Evolutionary conservation across 2,888 invertebrate genomes (phyloP).

Genomic region (Pollenia angustigena): DNA sequence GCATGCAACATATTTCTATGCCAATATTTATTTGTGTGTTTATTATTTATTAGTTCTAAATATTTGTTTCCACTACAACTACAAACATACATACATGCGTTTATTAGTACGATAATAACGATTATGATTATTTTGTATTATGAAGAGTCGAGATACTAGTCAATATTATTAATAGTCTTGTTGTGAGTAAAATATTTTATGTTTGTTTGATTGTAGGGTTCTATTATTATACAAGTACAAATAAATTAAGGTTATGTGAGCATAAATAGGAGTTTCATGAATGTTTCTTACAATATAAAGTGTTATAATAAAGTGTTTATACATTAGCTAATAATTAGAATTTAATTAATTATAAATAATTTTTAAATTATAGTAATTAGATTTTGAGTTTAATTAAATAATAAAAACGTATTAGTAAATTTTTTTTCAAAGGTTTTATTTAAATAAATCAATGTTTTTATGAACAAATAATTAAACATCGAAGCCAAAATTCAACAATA

Average conservation of each 20-base stretch:
- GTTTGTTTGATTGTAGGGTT: conserved; percentile 24
- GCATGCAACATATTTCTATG: not conserved
- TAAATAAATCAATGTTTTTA: too few species aligned
- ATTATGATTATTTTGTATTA: conserved; percentile 12
- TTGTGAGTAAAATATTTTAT: conserved; percentile 13
- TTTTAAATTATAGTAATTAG: not conserved
- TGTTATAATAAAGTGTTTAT: conserved; percentile 12
- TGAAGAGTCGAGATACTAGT: not conserved
- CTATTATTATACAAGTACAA: not conserved
- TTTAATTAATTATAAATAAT: conserved; percentile 12
- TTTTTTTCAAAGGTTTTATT: too few species aligned
- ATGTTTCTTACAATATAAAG: not conserved
- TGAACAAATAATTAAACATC: too few species aligned
- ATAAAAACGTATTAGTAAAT: too few species aligned
- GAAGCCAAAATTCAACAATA: too few species aligned
- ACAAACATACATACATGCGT: not conserved
- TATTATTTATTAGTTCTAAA: conserved; percentile 21
- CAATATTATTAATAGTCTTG: conserved; percentile 27
- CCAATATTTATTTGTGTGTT: not conserved
- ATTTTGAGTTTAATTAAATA: not conserved
- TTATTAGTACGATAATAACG: not conserved
- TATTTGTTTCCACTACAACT: conserved; percentile 21
- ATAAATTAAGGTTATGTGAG: conserved; percentile 11
- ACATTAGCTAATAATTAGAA: not conserved
- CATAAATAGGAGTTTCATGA: not conserved